Evolutionary conservation across 2,797 vertebrate species (phyloP).

Genomic region (Dicrostonyx torquatus): DNA sequence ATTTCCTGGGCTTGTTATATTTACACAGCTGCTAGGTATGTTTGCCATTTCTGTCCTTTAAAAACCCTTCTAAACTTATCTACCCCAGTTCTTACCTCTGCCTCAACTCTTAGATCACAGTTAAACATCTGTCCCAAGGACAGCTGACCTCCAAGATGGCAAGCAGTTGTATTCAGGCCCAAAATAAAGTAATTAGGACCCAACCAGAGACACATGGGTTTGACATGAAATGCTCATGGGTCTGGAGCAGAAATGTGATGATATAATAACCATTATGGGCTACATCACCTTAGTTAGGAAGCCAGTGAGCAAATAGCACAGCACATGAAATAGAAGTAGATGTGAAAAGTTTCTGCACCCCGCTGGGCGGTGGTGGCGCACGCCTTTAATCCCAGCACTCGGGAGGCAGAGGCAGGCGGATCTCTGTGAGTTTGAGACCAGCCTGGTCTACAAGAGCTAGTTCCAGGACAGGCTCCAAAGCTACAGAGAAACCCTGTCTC

Average conservation of each 20-base stretch:
- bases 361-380: too few relatives aligned
- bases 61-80: neutral
- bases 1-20: conserved; percentile 21
- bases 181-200: neutral
- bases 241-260: neutral
- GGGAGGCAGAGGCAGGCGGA: too few relatives aligned
- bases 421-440: too few relatives aligned
- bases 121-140: neutral
- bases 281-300: conserved; percentile 7
- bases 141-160: neutral
- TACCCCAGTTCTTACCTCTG: neutral
- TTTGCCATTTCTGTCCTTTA: neutral
- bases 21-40: conserved; percentile 4
- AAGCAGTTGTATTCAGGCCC: neutral
- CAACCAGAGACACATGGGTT: neutral
- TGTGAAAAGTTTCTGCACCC: too few relatives aligned
- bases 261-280: neutral
- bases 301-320: neutral
- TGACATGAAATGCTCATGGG: neutral
- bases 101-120: neutral
- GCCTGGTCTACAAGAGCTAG: too few relatives aligned
- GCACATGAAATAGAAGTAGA: neutral
- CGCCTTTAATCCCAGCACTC: too few relatives aligned
- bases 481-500: too few relatives aligned
- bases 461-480: too few relatives aligned